phyloP scores from a whole-genome alignment of 2,797 vertebrate genomes.

The Cynodonichthys magdalenae region DNA sequence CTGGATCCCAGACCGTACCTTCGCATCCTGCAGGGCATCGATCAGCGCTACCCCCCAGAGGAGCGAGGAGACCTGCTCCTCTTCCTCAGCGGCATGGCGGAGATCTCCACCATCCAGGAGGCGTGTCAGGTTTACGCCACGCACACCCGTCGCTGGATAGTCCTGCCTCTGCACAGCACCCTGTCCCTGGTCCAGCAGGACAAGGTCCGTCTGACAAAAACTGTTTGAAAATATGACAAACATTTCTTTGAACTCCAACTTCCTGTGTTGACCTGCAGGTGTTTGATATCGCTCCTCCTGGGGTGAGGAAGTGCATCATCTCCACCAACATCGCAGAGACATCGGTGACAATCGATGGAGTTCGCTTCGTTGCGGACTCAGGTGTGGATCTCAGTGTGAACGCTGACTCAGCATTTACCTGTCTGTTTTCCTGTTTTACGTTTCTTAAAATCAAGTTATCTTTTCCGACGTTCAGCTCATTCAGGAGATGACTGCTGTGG shows the following conservation, averaged over 20 bases:
- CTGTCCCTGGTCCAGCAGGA: slow-evolving; percentile 91
- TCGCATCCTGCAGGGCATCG: slow-evolving; percentile 90
- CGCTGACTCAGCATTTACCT: background rate
- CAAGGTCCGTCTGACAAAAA: slow-evolving; percentile 77
- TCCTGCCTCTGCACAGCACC: slow-evolving; percentile 90
- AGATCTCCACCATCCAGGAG: slow-evolving; percentile 87
- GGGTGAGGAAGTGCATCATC: slow-evolving; percentile 93
- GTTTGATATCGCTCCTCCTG: slow-evolving; percentile 88
- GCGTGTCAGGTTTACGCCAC: slow-evolving; percentile 87
- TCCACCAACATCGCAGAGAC: slow-evolving; percentile 95
- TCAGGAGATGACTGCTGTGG: too few species aligned
- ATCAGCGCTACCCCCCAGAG: slow-evolving; percentile 86
- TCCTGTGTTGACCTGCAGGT: slow-evolving; percentile 74
- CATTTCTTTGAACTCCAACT: slow-evolving; percentile 8
- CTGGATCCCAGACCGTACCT: slow-evolving; percentile 90
- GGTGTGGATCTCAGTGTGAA: slow-evolving; percentile 72
- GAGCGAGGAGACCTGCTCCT: slow-evolving; percentile 91
- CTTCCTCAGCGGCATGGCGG: slow-evolving; percentile 91
- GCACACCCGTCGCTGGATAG: slow-evolving; percentile 88
- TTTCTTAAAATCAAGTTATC: background rate
- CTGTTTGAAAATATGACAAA: too few species aligned
- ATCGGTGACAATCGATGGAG: slow-evolving; percentile 93
- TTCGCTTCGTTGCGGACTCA: slow-evolving; percentile 92
- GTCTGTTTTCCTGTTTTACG: background rate
- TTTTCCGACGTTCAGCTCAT: too few species aligned